A percentile compares a stretch with the other conserved stretches of the same genome.
Conservation (phyloP, 2,797 vertebrate species). For the Danio albolineatus region DNA sequence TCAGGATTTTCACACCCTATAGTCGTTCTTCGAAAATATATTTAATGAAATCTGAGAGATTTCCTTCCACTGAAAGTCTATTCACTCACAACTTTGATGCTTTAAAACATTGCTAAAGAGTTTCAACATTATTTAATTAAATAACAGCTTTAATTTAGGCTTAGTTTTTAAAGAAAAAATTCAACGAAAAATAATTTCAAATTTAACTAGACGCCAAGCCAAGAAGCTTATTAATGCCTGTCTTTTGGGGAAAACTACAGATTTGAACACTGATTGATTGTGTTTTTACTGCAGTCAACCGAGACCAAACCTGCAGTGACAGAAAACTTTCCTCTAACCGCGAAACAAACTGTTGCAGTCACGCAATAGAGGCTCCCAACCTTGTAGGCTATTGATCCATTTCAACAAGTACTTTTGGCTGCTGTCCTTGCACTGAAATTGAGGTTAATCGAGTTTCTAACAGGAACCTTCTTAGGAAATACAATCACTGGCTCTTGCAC, state of each 20-base stretch:
- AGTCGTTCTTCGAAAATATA: too few species aligned
- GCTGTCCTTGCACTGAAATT: background rate
- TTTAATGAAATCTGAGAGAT: background rate
- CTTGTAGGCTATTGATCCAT: background rate
- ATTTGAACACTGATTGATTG: background rate
- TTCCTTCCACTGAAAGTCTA: too few species aligned
- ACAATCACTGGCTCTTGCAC: background rate
- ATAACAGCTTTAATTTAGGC: too few species aligned
- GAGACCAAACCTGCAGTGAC: background rate
- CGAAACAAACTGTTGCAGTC: background rate
- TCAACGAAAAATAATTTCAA: background rate
- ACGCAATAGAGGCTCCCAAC: background rate
- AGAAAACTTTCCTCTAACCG: background rate
- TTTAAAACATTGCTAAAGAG: too few species aligned
- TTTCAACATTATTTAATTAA: too few species aligned
- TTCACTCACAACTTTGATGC: too few species aligned
- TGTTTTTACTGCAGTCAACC: background rate
- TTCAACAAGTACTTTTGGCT: background rate
- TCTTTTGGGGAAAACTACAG: background rate
- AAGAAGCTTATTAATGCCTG: background rate
- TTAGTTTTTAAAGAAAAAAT: background rate
- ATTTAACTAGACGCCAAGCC: background rate
- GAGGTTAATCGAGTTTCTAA: background rate
- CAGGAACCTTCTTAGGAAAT: background rate
- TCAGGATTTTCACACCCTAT: too few species aligned